phyloP scores from a whole-genome alignment of 2,797 vertebrate species.

The Kryptolebias ocellatus region DNA sequence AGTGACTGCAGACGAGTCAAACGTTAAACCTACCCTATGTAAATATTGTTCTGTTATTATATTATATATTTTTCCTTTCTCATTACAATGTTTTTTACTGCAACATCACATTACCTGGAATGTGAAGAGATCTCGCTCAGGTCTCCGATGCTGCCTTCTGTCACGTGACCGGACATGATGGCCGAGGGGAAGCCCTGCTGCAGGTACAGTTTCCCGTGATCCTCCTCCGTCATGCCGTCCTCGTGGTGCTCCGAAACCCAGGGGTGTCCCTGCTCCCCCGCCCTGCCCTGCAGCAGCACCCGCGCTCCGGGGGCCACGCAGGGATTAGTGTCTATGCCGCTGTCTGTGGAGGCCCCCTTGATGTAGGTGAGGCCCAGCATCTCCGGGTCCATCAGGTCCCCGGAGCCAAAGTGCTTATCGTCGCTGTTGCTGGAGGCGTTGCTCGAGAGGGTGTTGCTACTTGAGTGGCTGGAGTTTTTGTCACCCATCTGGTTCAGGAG shows the following conservation, averaged over 20 bases:
- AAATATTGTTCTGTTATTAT: no score
- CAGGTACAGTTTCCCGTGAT: constrained; percentile 86
- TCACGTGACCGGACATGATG: constrained; percentile 77
- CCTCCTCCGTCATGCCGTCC: constrained; percentile 77
- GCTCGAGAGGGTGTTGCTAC: constrained; percentile 95
- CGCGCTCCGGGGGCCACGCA: constrained; percentile 82
- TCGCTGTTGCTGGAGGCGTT: constrained; percentile 95
- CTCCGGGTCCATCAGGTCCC: constrained; percentile 94
- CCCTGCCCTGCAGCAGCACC: constrained; percentile 72
- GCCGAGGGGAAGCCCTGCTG: constrained; percentile 84
- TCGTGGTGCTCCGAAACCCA: constrained; percentile 84
- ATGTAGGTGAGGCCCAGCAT: constrained; percentile 92
- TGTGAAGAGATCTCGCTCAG: constrained; percentile 93
- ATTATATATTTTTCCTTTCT: not conserved
- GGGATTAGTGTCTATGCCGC: constrained; percentile 93
- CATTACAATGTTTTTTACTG: not conserved
- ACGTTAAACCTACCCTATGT: no score
- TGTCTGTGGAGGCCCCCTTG: constrained; percentile 96
- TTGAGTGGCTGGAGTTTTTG: constrained; percentile 94
- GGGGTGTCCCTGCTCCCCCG: constrained; percentile 73
- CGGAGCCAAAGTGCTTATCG: constrained; percentile 94
- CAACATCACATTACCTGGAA: constrained; percentile 83
- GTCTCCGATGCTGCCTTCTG: constrained; percentile 90
- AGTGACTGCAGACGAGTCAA: no score
- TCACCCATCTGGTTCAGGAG: constrained; percentile 84